These are phyloP conservation scores for Petrophora chlorosata DNA, from an alignment of 2,888 invertebrate genomes.

Conservation along the genomic window DNA sequence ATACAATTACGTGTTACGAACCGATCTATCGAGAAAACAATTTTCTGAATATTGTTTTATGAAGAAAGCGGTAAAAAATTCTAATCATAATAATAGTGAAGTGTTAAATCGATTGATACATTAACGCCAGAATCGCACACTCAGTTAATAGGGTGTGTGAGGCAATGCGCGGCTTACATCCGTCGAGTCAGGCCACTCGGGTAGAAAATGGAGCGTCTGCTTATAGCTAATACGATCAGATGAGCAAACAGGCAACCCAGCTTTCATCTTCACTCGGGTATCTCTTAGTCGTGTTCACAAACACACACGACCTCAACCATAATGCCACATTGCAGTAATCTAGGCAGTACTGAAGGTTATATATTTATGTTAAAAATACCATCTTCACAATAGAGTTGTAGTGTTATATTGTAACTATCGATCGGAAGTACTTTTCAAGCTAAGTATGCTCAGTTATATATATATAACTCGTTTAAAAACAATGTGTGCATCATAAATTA, in stretches of 20 bases:
- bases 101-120: constrained; percentile 48
- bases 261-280: constrained; percentile 81
- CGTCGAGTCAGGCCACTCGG: constrained; percentile 71
- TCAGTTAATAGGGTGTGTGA: constrained; percentile 68
- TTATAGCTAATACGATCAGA: constrained; percentile 80
- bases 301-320: constrained; percentile 35
- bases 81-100: constrained; percentile 11
- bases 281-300: constrained; percentile 55
- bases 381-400: too few relatives aligned
- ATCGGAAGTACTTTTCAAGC: too few relatives aligned
- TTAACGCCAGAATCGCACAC: constrained; percentile 57
- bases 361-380: not conserved
- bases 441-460: too few relatives aligned
- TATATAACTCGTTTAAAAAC: too few relatives aligned
- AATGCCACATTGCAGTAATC: not conserved
- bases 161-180: constrained; percentile 71
- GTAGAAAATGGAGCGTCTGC: constrained; percentile 78
- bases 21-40: too few relatives aligned
- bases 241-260: constrained; percentile 77
- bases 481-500: too few relatives aligned
- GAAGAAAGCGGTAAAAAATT: not conserved
- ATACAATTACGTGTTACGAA: too few relatives aligned
- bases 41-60: not conserved
- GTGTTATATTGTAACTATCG: too few relatives aligned
- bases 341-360: constrained; percentile 13